Evolutionary conservation across 2,888 invertebrate genomes (phyloP), one percentile per base, ranked within the genome.

Genomic region (Auanema sp.): DNA sequence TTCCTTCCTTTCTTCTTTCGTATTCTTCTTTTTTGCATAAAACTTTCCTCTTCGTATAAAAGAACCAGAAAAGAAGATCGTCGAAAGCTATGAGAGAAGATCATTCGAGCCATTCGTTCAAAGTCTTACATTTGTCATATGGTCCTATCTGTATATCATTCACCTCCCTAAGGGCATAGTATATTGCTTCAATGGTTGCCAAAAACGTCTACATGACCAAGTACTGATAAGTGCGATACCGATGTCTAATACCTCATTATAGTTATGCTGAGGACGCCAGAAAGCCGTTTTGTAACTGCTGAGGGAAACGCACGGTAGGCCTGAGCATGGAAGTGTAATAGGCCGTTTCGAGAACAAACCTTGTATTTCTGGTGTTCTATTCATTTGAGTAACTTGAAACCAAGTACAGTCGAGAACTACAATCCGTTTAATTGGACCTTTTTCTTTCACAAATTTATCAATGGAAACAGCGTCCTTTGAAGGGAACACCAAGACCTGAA

Each of bases 111-210:
- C 18, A 44, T 23, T 54, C 18, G 23, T 44, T n/a, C 14, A 43
- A 43, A 18, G 5, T 52, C 51, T 14, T 16, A 65, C 68, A 60
- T 23, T 64, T 21, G 58, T 72, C 67, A 24, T 60, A 16, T 24
- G 56, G 43, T 12, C 59, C 44, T n/a, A 65, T 50, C 10, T 65
- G 64, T 25, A 68, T n/a, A 43, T 72, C 69, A 18, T 67, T 65
- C 51, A 69, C 69, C 58, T 81, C 81, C 47, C 71, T 51, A 47
- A 79, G 57, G 1, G 81, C 76, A 64, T 78, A 80, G 55, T 86
- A 87, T 42, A 87, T 84, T n/a, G 87, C 86, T 75, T 87, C 87
- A 16, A 87, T 84, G 6, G 86, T 87, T 52, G 86, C 84, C 68
- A 87, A 78, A 68, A 84, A 84, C 1, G 83, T 49, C 56, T 60